Percentiles rank a stretch among this genome's conserved stretches.
Evolutionary conservation across 37 sponge, comb jelly and placozoan genomes (phyloP).

Genomic region (Oopsacas minuta): DNA sequence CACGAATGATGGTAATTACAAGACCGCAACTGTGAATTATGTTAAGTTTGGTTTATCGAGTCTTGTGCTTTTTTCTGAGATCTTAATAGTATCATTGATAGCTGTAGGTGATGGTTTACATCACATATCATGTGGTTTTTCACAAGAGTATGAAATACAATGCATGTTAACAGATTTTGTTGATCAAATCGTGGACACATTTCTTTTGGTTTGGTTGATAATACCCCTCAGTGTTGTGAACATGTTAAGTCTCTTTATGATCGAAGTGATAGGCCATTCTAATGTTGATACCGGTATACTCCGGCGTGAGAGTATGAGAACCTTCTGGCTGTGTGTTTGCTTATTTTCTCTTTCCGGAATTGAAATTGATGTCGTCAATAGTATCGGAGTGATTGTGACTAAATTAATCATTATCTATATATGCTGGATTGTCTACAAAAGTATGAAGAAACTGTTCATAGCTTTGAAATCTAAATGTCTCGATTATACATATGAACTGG

Average conservation of each 20-base stretch:
- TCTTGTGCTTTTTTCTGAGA: background rate
- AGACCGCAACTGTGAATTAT: background rate
- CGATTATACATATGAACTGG: background rate
- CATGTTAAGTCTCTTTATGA: background rate
- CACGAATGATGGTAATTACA: background rate
- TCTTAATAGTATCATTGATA: background rate
- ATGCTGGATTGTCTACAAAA: background rate
- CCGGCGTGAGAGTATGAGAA: background rate
- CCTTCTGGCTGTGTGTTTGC: background rate
- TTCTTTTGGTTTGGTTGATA: background rate
- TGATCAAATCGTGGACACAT: background rate
- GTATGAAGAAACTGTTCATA: background rate
- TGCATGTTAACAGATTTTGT: background rate
- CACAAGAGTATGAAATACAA: background rate
- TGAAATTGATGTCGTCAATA: background rate
- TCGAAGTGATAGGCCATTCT: background rate
- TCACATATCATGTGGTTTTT: background rate
- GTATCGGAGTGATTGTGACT: background rate
- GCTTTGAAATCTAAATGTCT: background rate
- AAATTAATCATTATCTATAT: background rate
- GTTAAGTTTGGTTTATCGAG: background rate
- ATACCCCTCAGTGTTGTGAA: background rate
- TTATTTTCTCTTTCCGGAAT: background rate
- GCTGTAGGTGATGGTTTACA: too few species aligned
- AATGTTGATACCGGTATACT: background rate